phyloP scores from a whole-genome alignment of 2,113 vertebrate genomes.

The Neotoma lepida region DNA sequence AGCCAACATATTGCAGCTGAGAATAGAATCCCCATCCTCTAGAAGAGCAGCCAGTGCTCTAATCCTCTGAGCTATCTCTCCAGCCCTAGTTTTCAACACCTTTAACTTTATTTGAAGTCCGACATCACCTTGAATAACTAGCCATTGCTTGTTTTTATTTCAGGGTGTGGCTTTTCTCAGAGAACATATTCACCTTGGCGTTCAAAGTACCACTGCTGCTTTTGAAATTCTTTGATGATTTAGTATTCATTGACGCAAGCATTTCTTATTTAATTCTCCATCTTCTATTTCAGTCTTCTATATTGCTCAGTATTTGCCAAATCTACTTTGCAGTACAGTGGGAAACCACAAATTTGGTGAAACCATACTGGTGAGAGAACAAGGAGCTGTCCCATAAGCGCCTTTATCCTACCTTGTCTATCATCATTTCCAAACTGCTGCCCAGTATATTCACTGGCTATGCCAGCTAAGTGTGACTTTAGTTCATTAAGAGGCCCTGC shows the following conservation, averaged over 20 bases:
- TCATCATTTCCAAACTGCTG: neutral
- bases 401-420: neutral
- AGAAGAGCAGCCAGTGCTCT: neutral
- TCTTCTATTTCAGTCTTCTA: neutral
- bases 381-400: neutral
- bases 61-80: neutral
- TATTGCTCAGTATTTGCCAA: neutral
- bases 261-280: neutral
- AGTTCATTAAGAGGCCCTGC: neutral
- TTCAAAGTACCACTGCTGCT: neutral
- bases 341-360: neutral
- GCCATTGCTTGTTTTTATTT: neutral
- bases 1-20: neutral
- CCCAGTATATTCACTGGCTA: neutral
- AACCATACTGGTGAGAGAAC: neutral
- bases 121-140: neutral
- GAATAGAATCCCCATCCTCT: neutral
- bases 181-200: neutral
- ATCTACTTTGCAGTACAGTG: neutral
- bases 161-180: neutral
- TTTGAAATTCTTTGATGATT: neutral
- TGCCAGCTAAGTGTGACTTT: neutral
- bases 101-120: neutral
- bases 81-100: neutral
- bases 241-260: neutral